phyloP scores from a whole-genome alignment of 1,140 invertebrate genomes.

The Aphelenchoides besseyi region DNA sequence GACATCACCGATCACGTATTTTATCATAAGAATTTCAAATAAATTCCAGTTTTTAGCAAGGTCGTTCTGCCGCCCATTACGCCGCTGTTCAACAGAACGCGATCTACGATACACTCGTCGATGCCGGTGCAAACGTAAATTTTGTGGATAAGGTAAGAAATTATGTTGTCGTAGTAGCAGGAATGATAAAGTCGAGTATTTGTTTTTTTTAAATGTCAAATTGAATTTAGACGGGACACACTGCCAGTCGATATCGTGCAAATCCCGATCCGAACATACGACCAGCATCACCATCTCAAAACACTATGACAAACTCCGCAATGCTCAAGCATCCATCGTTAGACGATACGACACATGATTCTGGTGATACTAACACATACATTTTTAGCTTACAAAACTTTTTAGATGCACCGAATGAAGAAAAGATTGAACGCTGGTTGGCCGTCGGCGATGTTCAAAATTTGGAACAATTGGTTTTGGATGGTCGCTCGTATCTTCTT shows the following conservation, averaged over 20 bases:
- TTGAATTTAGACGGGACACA: slow-evolving; percentile 53
- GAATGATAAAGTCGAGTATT: neutral
- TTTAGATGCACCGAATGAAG: slow-evolving; percentile 57
- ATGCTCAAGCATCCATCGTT: slow-evolving; percentile 24
- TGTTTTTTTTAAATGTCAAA: slow-evolving; percentile 16
- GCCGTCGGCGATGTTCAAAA: slow-evolving; percentile 48
- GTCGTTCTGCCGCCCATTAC: slow-evolving; percentile 59
- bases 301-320: neutral
- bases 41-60: slow-evolving; percentile 39
- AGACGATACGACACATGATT: slow-evolving; percentile 26
- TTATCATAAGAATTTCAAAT: no score
- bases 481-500: slow-evolving; percentile 51
- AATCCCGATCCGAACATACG: slow-evolving; percentile 47
- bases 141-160: slow-evolving; percentile 51
- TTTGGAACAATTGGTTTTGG: slow-evolving; percentile 59
- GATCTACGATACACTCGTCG: slow-evolving; percentile 62
- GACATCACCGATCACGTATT: slow-evolving; percentile 50
- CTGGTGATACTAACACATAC: slow-evolving; percentile 3
- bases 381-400: neutral
- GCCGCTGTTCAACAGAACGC: slow-evolving; percentile 59
- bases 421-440: slow-evolving; percentile 58
- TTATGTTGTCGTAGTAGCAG: neutral
- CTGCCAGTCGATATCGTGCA: slow-evolving; percentile 51
- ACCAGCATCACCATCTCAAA: slow-evolving; percentile 35
- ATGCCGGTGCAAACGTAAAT: slow-evolving; percentile 51